Base-by-base conservation (phyloP, 2,888 invertebrate genomes). In the Melinopterus prodromus region DNA sequence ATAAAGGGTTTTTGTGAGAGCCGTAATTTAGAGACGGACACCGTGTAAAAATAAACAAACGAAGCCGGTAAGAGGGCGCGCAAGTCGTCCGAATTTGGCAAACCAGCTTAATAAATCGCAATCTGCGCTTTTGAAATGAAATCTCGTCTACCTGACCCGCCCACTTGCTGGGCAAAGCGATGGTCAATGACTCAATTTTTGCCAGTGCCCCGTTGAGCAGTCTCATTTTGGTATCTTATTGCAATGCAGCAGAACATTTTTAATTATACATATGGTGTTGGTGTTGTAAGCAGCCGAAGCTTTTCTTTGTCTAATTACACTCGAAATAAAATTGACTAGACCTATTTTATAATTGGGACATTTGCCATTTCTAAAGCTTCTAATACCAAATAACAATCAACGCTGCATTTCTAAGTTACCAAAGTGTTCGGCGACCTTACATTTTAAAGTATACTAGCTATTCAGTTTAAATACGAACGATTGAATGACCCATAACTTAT, bases 141-240 rank as follows among this genome's bases (percentile, higher is more conserved):
- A 74, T 35, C 74, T 74, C 74, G 35, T 74, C 74, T 74, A 74
- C 74, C 74, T 74, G 74, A 36, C 14, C 12, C 35, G 74, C 74
- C 74, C 74, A 74, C 74, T 35, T 74, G 74, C 74, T 74, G 74
- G n/a, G 74, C 36, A 74, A 74, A n/a, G 37, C 35, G 14, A 74
- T 35, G 74, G 74, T 53, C 74, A 74, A 74, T 37, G 74, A 74
- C 74, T 74, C 35, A 74, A 74, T 74, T 74, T 74, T 36, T 74
- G 9, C 36, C 7, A 74, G 3, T 36, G 26, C 74, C n/a, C 74
- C 35, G 26, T 74, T 26, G 74, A 37, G 36, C 7, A 35, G 12
- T 35, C 71, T 71, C 71, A 16, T 70, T n/a, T 9, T 71, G 26
- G 71, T 14, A 36, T 74, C n/a, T 74, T 74, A 74, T 71, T 37